Evolutionary conservation across 2,888 invertebrate species (phyloP).

Genomic region (Epinotia bilunana): DNA sequence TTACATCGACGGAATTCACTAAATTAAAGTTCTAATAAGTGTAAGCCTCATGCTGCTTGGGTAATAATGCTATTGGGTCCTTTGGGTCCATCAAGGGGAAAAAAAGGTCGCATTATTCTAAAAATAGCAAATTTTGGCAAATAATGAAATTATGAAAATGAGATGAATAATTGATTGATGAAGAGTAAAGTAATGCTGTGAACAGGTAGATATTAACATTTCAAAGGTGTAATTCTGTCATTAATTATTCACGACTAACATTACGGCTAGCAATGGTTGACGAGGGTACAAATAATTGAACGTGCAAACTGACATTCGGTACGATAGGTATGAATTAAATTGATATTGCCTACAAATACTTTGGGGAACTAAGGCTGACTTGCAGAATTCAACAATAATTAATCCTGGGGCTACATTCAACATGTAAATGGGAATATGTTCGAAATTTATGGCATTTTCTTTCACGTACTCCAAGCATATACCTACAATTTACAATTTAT

Average conservation of each 20-base stretch:
- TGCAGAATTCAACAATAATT: background rate
- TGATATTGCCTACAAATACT: constrained; percentile 2
- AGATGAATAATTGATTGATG: background rate
- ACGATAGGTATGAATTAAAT: constrained; percentile 6
- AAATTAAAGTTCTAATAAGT: too few relatives aligned
- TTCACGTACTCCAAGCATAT: too few relatives aligned
- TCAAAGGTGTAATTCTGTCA: background rate
- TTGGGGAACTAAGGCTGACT: background rate
- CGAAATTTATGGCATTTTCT: background rate
- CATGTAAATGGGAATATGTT: background rate
- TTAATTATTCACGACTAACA: background rate
- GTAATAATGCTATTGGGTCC: too few relatives aligned
- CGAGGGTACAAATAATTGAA: constrained; percentile 29
- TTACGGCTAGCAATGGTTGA: background rate
- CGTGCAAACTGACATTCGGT: constrained; percentile 18
- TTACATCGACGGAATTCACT: too few relatives aligned
- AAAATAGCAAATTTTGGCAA: too few relatives aligned
- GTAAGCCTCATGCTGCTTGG: too few relatives aligned
- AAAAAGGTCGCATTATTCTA: too few relatives aligned
- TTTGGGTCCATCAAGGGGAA: too few relatives aligned
- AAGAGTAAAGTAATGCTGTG: background rate
- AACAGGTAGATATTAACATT: background rate
- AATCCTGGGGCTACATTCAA: background rate
- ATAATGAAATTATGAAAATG: background rate
- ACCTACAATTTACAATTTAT: too few relatives aligned